Conservation (phyloP, 2,113 vertebrate species). For the Aegotheles bennettii region DNA sequence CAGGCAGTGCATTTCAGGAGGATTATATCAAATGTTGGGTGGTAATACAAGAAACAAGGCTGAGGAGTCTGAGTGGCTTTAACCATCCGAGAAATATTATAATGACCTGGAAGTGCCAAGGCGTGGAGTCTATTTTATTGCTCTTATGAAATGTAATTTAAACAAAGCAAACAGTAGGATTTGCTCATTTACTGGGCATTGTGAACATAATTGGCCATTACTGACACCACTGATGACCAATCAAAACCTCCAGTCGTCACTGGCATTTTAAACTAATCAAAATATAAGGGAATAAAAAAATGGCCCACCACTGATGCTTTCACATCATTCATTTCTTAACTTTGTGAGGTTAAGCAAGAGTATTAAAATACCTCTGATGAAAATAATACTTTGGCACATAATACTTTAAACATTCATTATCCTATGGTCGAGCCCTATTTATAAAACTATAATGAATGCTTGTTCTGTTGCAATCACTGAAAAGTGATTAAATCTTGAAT, state of each 20-base stretch:
- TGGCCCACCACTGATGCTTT: neutral
- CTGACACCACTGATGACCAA: neutral
- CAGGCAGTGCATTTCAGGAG: slow-evolving; percentile 52
- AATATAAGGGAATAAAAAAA: neutral
- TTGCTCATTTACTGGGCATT: neutral
- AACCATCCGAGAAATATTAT: neutral
- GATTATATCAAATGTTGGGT: slow-evolving; percentile 54
- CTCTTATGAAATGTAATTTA: slow-evolving; percentile 10
- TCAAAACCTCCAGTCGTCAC: neutral
- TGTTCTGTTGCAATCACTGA: neutral
- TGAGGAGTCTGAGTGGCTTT: slow-evolving; percentile 26
- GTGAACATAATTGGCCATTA: neutral
- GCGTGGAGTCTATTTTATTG: neutral
- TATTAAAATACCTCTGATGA: neutral
- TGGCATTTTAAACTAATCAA: neutral
- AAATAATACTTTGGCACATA: neutral
- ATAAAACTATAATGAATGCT: neutral
- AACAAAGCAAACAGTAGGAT: slow-evolving; percentile 20
- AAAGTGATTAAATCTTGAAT: neutral
- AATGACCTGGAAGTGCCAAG: neutral
- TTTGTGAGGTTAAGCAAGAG: neutral
- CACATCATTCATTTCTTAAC: neutral
- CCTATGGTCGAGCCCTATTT: neutral
- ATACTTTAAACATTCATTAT: neutral
- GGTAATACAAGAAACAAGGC: slow-evolving; percentile 34